These are phyloP conservation scores for Rotaria socialis DNA, from an alignment of 2,888 invertebrate genomes.

Conservation along the genomic window DNA sequence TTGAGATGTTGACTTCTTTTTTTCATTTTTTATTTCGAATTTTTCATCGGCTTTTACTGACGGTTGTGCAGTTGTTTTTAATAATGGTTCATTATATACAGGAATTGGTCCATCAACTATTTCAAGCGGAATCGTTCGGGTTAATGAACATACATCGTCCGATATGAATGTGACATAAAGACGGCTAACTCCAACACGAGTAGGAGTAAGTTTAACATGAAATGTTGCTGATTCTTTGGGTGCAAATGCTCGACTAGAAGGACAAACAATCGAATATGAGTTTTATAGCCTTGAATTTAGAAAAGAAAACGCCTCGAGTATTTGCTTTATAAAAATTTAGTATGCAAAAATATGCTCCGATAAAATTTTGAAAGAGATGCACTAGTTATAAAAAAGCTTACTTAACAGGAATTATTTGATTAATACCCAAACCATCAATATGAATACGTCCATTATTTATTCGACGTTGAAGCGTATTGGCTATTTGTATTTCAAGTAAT, in stretches of 20 bases:
- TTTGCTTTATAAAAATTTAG: too few relatives aligned
- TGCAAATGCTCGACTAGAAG: not conserved
- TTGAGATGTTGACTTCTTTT: not conserved
- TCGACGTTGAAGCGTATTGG: not conserved
- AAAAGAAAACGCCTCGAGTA: too few relatives aligned
- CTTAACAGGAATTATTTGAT: not conserved
- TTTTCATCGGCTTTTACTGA: not conserved
- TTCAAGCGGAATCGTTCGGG: not conserved
- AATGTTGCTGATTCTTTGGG: not conserved
- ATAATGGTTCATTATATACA: not conserved
- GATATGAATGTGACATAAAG: not conserved
- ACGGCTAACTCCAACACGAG: not conserved
- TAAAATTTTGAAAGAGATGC: too few relatives aligned
- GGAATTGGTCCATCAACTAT: not conserved
- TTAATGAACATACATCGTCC: not conserved
- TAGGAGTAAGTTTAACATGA: not conserved
- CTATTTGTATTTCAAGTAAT: not conserved
- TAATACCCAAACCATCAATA: conserved; percentile 32
- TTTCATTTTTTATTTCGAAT: not conserved
- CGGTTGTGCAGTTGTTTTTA: not conserved
- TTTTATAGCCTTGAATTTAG: not conserved
- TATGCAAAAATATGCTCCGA: too few relatives aligned
- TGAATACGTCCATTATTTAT: not conserved
- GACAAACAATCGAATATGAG: not conserved
- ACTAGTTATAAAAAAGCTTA: not conserved